Evolutionary conservation across 2,888 invertebrate genomes (phyloP).

Genomic region (Empis livida): DNA sequence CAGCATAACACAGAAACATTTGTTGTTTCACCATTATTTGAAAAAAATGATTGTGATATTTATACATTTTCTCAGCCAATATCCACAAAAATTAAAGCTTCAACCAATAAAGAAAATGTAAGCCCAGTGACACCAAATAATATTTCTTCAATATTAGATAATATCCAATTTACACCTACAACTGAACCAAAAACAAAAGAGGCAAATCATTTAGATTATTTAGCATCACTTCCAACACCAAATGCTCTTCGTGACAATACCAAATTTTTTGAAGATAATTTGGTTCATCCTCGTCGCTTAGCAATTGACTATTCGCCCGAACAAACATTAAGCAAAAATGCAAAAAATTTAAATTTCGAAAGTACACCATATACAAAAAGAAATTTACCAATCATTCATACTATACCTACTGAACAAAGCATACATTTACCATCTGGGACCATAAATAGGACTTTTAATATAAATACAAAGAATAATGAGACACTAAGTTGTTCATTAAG

Average conservation of each 20-base stretch:
- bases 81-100: too few species aligned
- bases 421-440: not conserved
- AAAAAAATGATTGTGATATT: too few species aligned
- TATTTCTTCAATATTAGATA: slow-evolving; percentile 26
- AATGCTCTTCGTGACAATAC: slow-evolving; percentile 1
- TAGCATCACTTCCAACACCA: slow-evolving; percentile 30
- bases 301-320: too few species aligned
- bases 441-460: slow-evolving; percentile 27
- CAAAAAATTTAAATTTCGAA: too few species aligned
- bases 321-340: too few species aligned
- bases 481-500: slow-evolving; percentile 1
- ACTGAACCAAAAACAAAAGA: slow-evolving; percentile 12
- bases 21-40: too few species aligned
- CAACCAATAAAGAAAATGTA: slow-evolving; percentile 36
- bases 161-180: slow-evolving; percentile 31
- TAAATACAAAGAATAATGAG: slow-evolving; percentile 18
- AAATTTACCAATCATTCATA: too few species aligned
- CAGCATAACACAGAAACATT: too few species aligned
- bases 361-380: too few species aligned
- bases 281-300: too few species aligned
- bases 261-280: too few species aligned
- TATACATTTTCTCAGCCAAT: too few species aligned
- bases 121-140: slow-evolving; percentile 34
- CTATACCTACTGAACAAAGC: not conserved
- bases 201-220: slow-evolving; percentile 19